Percentiles rank a stretch among this genome's conserved stretches.
Evolutionary conservation across 2,113 vertebrate species (phyloP).

Genomic region (Nyctereutes procyonoides): DNA sequence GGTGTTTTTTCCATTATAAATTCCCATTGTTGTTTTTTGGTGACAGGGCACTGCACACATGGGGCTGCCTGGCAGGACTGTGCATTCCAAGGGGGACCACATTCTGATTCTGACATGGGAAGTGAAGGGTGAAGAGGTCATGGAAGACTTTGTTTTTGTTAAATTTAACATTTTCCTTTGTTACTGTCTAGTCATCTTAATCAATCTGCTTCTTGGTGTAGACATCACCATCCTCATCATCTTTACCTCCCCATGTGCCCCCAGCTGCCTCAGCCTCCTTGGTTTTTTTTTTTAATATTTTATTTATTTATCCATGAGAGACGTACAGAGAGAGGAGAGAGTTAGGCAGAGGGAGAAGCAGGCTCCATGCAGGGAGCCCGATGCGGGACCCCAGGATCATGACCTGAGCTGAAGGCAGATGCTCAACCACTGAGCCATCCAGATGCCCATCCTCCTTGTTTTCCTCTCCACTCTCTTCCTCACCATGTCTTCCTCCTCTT

Average conservation of each 20-base stretch:
- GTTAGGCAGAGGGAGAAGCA: too few relatives aligned
- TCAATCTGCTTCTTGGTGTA: background rate
- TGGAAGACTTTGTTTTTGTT: background rate
- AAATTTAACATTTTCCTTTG: background rate
- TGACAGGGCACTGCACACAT: too few relatives aligned
- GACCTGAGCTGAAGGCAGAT: too few relatives aligned
- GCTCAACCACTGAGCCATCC: too few relatives aligned
- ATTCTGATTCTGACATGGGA: background rate
- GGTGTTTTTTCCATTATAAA: background rate
- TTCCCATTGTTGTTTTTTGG: background rate
- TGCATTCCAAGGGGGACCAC: too few relatives aligned
- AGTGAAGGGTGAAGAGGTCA: background rate
- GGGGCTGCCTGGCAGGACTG: background rate
- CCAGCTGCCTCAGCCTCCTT: background rate
- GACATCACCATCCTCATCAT: background rate
- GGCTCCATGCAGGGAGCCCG: too few relatives aligned
- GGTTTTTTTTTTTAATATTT: background rate
- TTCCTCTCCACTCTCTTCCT: background rate
- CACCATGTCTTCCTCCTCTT: too few relatives aligned
- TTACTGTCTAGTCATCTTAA: background rate
- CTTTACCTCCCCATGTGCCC: background rate
- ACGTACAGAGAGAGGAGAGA: too few relatives aligned
- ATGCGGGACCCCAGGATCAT: too few relatives aligned
- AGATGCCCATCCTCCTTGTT: background rate
- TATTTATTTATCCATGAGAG: too few relatives aligned